Percentiles rank a stretch among this genome's conserved stretches.
These are phyloP conservation scores for Mesorhabditis belari DNA, from an alignment of 2,888 invertebrate genomes.

Conservation along the genomic window DNA sequence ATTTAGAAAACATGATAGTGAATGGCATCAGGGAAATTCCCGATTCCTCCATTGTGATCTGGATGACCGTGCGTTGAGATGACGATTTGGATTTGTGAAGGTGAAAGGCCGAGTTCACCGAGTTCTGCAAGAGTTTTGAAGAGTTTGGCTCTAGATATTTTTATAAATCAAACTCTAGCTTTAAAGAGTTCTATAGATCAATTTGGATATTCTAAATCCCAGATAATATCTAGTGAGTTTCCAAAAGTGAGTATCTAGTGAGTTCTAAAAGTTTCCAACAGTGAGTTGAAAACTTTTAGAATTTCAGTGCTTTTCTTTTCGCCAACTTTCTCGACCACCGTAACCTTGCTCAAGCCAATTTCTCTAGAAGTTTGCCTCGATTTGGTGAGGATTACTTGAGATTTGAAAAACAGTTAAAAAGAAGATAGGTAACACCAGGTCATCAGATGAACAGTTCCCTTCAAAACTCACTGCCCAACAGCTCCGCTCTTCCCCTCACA, in stretches of 20 bases:
- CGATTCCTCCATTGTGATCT: constrained; percentile 37
- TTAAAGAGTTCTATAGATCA: no score
- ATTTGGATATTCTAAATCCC: background rate
- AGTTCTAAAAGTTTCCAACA: no score
- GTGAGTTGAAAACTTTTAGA: no score
- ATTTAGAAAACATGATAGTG: constrained; percentile 21
- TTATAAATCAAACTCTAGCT: no score
- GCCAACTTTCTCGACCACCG: no score
- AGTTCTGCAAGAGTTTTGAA: constrained; percentile 19
- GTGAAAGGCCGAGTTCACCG: constrained; percentile 25
- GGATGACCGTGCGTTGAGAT: constrained; percentile 50
- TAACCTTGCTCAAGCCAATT: no score
- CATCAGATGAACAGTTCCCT: constrained; percentile 1
- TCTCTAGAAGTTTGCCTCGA: no score
- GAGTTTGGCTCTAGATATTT: background rate
- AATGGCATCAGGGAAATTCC: constrained; percentile 37
- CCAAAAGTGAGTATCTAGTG: no score
- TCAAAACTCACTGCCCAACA: constrained; percentile 30
- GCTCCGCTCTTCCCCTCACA: constrained; percentile 45
- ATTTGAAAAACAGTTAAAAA: background rate
- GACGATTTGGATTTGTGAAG: constrained; percentile 43
- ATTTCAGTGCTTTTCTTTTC: no score
- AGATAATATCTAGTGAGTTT: no score
- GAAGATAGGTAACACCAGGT: no score
- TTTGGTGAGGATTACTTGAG: no score